Conservation (phyloP, 37 sponge, comb jelly and placozoan species). For the Haliclona indistincta region DNA sequence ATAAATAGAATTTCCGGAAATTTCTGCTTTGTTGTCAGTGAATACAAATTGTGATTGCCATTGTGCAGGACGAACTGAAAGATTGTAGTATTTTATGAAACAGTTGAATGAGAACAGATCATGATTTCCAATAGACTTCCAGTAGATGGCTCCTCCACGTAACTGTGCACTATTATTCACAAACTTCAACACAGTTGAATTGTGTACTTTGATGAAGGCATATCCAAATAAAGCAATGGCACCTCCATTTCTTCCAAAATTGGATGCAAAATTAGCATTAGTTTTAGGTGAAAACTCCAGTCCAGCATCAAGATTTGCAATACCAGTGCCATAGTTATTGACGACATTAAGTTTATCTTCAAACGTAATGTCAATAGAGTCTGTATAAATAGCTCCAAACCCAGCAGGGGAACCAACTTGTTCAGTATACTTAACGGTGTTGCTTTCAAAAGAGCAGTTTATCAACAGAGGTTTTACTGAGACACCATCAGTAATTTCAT, state of each 20-base stretch:
- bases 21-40: constrained; percentile 19
- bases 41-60: constrained; percentile 23
- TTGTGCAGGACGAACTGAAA: not conserved
- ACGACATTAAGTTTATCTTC: not conserved
- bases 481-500: constrained; percentile 4
- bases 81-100: constrained; percentile 27
- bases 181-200: not conserved
- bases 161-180: constrained; percentile 6
- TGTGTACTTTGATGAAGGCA: not conserved
- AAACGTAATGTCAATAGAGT: constrained; percentile 30
- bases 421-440: not conserved
- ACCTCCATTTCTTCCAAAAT: constrained; percentile 18
- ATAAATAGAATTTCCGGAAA: constrained; percentile 29
- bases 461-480: constrained; percentile 2
- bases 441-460: constrained; percentile 19
- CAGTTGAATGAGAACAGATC: constrained; percentile 35
- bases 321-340: constrained; percentile 18
- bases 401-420: not conserved
- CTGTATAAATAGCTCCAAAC: constrained; percentile 35
- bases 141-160: constrained; percentile 36
- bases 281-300: not conserved
- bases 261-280: not conserved
- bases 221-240: constrained; percentile 25
- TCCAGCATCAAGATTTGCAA: not conserved
- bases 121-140: not conserved